Evolutionary conservation across 2,797 vertebrate species (phyloP).

Genomic region (Melanotaenia trifasciata): DNA sequence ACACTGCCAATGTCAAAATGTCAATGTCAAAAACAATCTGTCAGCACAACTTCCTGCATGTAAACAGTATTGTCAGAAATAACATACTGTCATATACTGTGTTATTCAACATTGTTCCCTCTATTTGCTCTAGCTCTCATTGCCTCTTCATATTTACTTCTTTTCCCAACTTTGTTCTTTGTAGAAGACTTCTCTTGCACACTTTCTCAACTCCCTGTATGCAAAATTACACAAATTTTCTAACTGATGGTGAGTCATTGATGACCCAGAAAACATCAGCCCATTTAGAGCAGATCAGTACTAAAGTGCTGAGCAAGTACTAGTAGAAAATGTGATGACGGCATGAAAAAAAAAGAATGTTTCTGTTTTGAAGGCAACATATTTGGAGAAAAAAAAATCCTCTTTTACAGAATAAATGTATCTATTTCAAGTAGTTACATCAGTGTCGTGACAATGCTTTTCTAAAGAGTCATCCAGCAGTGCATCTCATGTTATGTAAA

Average conservation of each 20-base stretch:
- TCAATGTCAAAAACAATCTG: too few relatives aligned
- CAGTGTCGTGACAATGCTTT: slow-evolving; percentile 25
- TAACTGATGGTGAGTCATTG: slow-evolving; percentile 14
- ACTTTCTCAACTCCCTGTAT: neutral
- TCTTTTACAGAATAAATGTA: slow-evolving; percentile 10
- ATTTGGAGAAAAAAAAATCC: slow-evolving; percentile 8
- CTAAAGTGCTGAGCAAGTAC: slow-evolving; percentile 1
- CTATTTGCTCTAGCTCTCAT: too few relatives aligned
- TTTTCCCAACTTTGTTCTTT: too few relatives aligned
- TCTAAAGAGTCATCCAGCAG: slow-evolving; percentile 10
- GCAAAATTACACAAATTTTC: slow-evolving; percentile 10
- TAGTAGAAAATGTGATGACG: neutral
- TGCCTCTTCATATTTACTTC: too few relatives aligned
- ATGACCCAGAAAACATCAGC: neutral
- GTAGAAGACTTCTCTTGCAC: too few relatives aligned
- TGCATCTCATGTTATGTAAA: slow-evolving; percentile 39
- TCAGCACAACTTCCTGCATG: too few relatives aligned
- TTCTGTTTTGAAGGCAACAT: slow-evolving; percentile 17
- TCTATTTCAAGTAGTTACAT: slow-evolving; percentile 50
- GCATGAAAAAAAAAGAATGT: slow-evolving; percentile 2
- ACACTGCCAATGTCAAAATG: too few relatives aligned
- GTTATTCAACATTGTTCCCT: too few relatives aligned
- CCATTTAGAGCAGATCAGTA: neutral
- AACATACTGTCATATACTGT: too few relatives aligned
- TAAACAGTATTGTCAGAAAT: too few relatives aligned